Conservation (phyloP, 1,140 invertebrate species). For the Bombus waltoni region DNA sequence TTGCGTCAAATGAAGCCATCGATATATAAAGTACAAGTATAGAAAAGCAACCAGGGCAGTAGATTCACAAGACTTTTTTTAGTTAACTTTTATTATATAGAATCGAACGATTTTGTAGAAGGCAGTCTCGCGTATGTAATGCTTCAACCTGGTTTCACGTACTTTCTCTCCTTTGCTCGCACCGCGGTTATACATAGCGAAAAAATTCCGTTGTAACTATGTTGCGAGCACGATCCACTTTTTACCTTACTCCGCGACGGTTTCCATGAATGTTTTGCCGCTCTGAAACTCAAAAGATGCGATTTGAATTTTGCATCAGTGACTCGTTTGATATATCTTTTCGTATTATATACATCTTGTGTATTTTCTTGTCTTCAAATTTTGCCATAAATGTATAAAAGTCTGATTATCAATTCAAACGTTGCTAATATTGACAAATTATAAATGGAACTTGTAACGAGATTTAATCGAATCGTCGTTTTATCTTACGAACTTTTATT, state of each 20-base stretch:
- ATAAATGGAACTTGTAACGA: background rate
- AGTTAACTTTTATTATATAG: background rate
- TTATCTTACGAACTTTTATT: too few species aligned
- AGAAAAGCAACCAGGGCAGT: too few species aligned
- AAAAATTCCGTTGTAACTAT: conserved; percentile 12
- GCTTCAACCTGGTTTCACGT: conserved; percentile 38
- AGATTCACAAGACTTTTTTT: background rate
- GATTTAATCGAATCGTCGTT: too few species aligned
- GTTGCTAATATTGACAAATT: background rate
- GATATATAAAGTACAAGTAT: too few species aligned
- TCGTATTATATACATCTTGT: background rate
- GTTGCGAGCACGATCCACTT: conserved; percentile 25
- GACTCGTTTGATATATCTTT: background rate
- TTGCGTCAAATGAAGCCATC: background rate
- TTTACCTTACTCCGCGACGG: background rate
- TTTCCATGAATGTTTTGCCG: background rate
- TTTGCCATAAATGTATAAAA: background rate
- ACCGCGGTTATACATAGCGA: background rate
- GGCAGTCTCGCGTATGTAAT: too few species aligned
- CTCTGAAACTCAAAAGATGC: background rate
- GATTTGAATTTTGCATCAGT: background rate
- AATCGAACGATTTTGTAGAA: background rate
- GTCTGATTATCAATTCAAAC: background rate
- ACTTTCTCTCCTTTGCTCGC: conserved; percentile 44
- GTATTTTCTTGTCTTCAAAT: background rate